Evolutionary conservation across 1,140 invertebrate species (phyloP), one percentile per base, ranked within the genome.

Genomic region (Atopsyche davidsoni): DNA sequence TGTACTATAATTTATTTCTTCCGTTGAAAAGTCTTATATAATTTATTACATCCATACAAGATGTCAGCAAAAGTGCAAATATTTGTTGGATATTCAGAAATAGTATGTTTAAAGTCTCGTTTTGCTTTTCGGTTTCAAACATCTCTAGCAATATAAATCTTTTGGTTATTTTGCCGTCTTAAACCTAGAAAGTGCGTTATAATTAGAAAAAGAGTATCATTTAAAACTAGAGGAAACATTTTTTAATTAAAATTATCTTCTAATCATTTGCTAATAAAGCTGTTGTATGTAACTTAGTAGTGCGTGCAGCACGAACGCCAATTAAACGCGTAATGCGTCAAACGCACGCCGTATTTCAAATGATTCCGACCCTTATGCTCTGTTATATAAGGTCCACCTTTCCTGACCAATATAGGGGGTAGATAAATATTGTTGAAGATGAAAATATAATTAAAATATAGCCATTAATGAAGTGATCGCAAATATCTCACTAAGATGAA

Each of bases 181-280:
- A 39, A 2, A 16, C 36, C 17, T 11, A 18, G 17, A 11, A 39
- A 11, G 36, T 39, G 16, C 16, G n/a, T 34, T 13, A 34, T 16
- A 13, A 16, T 4, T 34, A 34, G 32, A 11, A 4, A 11, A 34
- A 3, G 3, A 3, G 32, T 34, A 13, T 34, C 16, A 13, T 34
- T 11, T 16, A 13, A 34, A 13, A 4, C 17, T 11, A 13, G 11
- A 17, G 14, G 9, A 45, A 17, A 2, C 31, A 35, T 22, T 7
- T 24, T 19, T 36, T 53, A 47, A 53, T 53, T 53, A 53, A 47
- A 53, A 35, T 53, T 38, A 42, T 46, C 38, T 35, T 31, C 50
- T 52, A 46, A 52, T 46, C 50, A 42, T 53, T 53, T 36, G 38
- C 45, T 53, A 53, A 53, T 53, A 53, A 53, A 53, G 51, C 36